Evolutionary conservation across 2,797 vertebrate species (phyloP).

Genomic region (Potorous gilbertii): DNA sequence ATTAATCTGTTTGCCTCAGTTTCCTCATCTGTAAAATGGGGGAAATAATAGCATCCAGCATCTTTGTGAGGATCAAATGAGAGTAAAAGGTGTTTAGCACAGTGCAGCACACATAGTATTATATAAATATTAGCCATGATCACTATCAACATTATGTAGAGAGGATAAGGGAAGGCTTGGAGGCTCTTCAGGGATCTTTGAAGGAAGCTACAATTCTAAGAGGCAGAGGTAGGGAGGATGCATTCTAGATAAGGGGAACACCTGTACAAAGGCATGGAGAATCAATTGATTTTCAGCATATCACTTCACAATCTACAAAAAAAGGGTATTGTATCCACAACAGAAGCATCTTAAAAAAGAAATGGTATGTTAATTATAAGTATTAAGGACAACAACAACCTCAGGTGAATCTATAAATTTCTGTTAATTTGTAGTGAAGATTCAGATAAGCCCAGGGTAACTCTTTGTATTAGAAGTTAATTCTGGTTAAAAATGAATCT

Average conservation of each 20-base stretch:
- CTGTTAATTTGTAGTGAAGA: conserved; percentile 26
- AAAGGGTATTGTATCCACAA: conserved; percentile 39
- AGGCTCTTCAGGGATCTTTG: neutral
- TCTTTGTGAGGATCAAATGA: neutral
- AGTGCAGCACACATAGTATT: neutral
- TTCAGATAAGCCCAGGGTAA: conserved; percentile 12
- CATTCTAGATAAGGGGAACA: neutral
- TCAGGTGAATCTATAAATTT: conserved; percentile 38
- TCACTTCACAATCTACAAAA: conserved; percentile 17
- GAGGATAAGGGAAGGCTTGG: neutral
- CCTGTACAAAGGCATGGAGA: neutral
- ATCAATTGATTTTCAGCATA: neutral
- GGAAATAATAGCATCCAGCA: neutral
- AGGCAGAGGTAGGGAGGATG: neutral
- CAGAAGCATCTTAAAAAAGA: conserved; percentile 31
- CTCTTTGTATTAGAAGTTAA: conserved; percentile 38
- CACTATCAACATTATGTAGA: neutral
- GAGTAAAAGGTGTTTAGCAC: neutral
- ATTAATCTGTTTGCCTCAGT: neutral
- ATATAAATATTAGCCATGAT: neutral
- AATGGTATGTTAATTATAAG: conserved; percentile 14
- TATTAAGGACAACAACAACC: conserved; percentile 46
- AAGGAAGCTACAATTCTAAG: neutral
- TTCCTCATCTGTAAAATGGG: neutral
- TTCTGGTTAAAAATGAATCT: conserved; percentile 40